Percentiles rank a stretch among this genome's conserved stretches.
Evolutionary conservation across 2,797 vertebrate species (phyloP).

Genomic region (Scomberomorus guttatus): DNA sequence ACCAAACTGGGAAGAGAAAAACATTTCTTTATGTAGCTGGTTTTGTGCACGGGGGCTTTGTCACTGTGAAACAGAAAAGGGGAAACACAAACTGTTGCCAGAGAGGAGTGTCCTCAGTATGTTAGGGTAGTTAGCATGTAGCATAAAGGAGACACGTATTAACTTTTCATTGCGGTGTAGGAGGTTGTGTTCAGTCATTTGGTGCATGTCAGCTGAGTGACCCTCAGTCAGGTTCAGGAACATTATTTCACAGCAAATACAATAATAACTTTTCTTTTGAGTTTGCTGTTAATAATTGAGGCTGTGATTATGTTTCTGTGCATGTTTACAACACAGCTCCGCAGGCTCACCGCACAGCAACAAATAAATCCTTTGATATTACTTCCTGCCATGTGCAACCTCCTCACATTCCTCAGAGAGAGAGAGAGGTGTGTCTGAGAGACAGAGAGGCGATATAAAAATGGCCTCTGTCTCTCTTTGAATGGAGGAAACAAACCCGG

Average conservation of each 20-base stretch:
- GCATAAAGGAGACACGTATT: not conserved
- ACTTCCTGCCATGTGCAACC: constrained; percentile 66
- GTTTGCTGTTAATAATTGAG: not conserved
- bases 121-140: not conserved
- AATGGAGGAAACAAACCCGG: constrained; percentile 68
- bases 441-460: not conserved
- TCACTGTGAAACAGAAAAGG: not conserved
- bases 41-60: too few relatives aligned
- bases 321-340: constrained; percentile 14
- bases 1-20: not conserved
- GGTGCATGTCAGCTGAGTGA: not conserved
- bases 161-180: not conserved
- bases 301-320: constrained; percentile 9
- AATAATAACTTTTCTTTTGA: not conserved
- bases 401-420: constrained; percentile 67
- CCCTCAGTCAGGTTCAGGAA: not conserved
- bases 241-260: not conserved
- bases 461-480: constrained; percentile 36
- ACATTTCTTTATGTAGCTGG: not conserved
- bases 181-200: not conserved
- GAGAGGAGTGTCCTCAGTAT: too few relatives aligned
- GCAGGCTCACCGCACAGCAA: constrained; percentile 9
- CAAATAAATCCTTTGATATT: constrained; percentile 53
- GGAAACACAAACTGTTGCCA: not conserved
- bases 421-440: constrained; percentile 32